These are phyloP conservation scores for Ceraclea dissimilis DNA, from an alignment of 2,888 invertebrate genomes.

Conservation along the genomic window DNA sequence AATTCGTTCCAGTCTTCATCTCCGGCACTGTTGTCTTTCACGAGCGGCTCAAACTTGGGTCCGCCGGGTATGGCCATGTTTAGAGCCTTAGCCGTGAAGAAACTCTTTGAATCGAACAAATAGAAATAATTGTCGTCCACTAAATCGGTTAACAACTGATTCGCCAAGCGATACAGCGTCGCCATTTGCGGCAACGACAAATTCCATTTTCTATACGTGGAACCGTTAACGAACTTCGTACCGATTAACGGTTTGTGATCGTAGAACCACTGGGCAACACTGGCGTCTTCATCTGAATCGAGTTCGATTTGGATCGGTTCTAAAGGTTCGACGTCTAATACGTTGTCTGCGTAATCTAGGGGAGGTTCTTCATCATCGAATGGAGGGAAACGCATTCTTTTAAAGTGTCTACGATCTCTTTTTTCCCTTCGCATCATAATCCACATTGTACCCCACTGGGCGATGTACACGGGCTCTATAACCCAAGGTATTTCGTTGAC, in stretches of 20 bases:
- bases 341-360: slow-evolving; percentile 98
- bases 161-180: slow-evolving; percentile 92
- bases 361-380: slow-evolving; percentile 99
- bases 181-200: slow-evolving; percentile 95
- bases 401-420: slow-evolving; percentile 96
- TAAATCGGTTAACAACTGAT: slow-evolving; percentile 94
- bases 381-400: slow-evolving; percentile 98
- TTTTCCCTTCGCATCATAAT: slow-evolving; percentile 99
- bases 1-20: slow-evolving; percentile 99
- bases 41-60: slow-evolving; percentile 98
- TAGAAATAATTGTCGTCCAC: slow-evolving; percentile 99
- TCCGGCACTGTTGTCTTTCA: slow-evolving; percentile 94
- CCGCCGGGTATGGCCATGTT: slow-evolving; percentile 99
- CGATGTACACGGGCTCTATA: slow-evolving; percentile 97
- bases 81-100: slow-evolving; percentile 98
- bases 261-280: slow-evolving; percentile 96
- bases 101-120: slow-evolving; percentile 97
- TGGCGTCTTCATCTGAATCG: slow-evolving; percentile 87
- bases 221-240: slow-evolving; percentile 90
- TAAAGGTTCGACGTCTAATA: slow-evolving; percentile 95
- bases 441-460: slow-evolving; percentile 99
- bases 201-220: slow-evolving; percentile 96
- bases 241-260: slow-evolving; percentile 95
- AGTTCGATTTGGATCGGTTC: slow-evolving; percentile 99
- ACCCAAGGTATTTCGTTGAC: slow-evolving; percentile 99